Conservation (phyloP, 2,113 vertebrate species). For the Lamprotornis superbus region DNA sequence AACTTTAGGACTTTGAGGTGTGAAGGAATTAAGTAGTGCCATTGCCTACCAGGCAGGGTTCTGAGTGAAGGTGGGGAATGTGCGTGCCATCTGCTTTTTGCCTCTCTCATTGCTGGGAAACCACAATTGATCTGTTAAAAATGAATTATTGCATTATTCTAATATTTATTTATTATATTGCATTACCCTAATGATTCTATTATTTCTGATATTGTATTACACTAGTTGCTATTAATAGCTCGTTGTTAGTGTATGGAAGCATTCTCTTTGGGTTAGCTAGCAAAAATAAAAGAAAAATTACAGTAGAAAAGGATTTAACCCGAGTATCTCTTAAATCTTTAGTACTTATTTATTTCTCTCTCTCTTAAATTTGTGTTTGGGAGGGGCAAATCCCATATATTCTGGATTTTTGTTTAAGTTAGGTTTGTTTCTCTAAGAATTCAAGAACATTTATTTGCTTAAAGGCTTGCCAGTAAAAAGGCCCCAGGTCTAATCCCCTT, state of each 20-base stretch:
- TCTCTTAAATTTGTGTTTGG: not conserved
- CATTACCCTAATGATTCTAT: not conserved
- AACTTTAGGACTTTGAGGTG: not conserved
- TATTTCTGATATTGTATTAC: not conserved
- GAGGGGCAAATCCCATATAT: slow-evolving; percentile 2
- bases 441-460: slow-evolving; percentile 62
- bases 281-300: not conserved
- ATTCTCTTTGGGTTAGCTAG: not conserved
- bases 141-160: not conserved
- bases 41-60: not conserved
- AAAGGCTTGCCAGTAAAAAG: slow-evolving; percentile 67
- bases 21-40: not conserved
- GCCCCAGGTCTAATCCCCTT: slow-evolving; percentile 64
- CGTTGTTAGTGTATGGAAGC: not conserved
- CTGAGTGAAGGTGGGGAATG: not conserved
- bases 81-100: not conserved
- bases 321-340: not conserved
- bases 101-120: not conserved
- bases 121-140: not conserved
- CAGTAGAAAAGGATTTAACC: not conserved
- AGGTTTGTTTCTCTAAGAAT: slow-evolving; percentile 56
- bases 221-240: not conserved
- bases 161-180: not conserved
- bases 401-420: slow-evolving; percentile 43
- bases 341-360: not conserved